Evolutionary conservation across 1,140 invertebrate genomes (phyloP), one percentile per base, ranked within the genome.

Genomic region (Drusus annulatus): DNA sequence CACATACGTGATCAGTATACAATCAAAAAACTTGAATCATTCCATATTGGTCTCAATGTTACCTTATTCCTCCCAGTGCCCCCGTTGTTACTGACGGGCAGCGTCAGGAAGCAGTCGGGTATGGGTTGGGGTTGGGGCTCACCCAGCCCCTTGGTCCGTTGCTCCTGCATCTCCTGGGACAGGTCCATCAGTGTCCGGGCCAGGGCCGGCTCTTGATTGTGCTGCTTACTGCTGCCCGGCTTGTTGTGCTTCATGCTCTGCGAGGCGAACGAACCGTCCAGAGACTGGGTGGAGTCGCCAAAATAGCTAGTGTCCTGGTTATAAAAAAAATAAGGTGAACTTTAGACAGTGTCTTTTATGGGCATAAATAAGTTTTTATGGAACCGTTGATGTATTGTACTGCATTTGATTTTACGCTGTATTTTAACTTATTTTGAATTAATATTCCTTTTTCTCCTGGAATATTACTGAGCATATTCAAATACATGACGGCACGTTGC

Each of bases 231-330:
- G 21, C 63, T 45, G 7, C 17, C 51, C 19, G 76, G 50, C 31
- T 68, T 65, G 45, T 56, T 65, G 31, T 25, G 73, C 62, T 80
- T 80, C 54, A 69, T n/a, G 19, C 51, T 63, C 51, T 80, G 79
- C 3, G 79, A 76, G 3, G 60, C 25, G 36, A 68, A 80, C 5
- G 79, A 80, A 8, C 63, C 65, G 10, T 80, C 79, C 21, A 79
- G 50, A 3, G 79, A 80, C 52, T 81, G 82, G 10, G 76, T 69
- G 3, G 78, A 78, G 71, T 80, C 71, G 15, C 69, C 76, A 23
- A 78, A 83, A 25, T 63, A 74, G 13, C 73, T 76, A 3, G 68
- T 54, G 25, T 78, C 52, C 62, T 79, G 21, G 56, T 58, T 25
- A 25, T 21, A 73, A 45, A 45, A 36, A 36, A 36, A 36, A 36